Percentiles rank a stretch among this genome's conserved stretches.
Evolutionary conservation across 2,113 vertebrate genomes (phyloP).

Genomic region (Daphoenositta chrysoptera): DNA sequence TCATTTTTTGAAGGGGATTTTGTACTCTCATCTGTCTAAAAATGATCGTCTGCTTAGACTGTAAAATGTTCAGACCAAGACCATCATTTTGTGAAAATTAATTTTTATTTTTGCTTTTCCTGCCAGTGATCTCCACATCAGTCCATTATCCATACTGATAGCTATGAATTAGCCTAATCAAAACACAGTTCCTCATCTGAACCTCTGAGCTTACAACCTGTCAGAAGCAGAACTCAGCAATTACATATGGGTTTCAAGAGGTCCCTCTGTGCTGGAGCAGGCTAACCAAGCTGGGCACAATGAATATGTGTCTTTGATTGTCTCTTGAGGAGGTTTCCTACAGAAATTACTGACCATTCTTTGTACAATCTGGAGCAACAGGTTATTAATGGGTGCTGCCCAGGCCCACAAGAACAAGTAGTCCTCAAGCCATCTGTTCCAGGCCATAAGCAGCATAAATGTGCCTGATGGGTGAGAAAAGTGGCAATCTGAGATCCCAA

Average conservation of each 20-base stretch:
- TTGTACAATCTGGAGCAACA: background rate
- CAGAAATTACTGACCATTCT: background rate
- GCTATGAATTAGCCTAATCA: background rate
- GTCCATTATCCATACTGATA: background rate
- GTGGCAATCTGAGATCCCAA: background rate
- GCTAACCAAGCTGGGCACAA: fast-evolving
- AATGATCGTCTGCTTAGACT: background rate
- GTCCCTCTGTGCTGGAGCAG: background rate
- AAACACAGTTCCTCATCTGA: background rate
- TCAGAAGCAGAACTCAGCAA: background rate
- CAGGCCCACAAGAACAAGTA: background rate
- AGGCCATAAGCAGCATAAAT: background rate
- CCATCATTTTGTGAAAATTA: background rate
- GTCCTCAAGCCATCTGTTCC: background rate
- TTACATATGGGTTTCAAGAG: background rate
- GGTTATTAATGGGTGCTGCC: background rate
- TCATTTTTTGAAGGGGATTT: background rate
- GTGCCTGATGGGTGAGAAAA: background rate
- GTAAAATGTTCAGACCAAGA: background rate
- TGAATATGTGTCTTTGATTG: background rate
- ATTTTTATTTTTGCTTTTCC: background rate
- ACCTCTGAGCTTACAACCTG: background rate
- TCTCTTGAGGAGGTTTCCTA: background rate
- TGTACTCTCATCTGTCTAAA: background rate
- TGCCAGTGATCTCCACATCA: background rate